A percentile compares a stretch with the other conserved stretches of the same genome.
These are phyloP conservation scores for Pomatorhinus ruficollis DNA, from an alignment of 2,113 vertebrate genomes.

Conservation along the genomic window DNA sequence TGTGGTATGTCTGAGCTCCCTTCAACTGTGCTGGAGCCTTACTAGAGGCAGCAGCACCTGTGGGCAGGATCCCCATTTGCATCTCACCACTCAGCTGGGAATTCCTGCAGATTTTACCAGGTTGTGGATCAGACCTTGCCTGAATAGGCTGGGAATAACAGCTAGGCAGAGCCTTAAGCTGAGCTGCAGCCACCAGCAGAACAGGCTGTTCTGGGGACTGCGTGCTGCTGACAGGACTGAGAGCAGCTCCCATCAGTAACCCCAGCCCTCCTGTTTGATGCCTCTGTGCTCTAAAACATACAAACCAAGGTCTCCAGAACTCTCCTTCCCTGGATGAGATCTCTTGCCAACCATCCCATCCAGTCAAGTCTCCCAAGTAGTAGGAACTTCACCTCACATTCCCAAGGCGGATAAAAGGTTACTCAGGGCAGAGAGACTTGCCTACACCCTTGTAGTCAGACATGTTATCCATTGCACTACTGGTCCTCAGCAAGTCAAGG, in stretches of 20 bases:
- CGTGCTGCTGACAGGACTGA: fast-evolving
- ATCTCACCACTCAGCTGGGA: not conserved
- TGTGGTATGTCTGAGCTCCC: fast-evolving
- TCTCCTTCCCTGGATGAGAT: not conserved
- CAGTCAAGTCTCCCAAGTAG: not conserved
- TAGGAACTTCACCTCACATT: not conserved
- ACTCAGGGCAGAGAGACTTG: not conserved
- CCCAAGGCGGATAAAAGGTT: not conserved
- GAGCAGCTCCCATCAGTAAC: fast-evolving
- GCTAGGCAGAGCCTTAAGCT: not conserved
- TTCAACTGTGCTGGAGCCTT: not conserved
- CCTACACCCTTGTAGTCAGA: not conserved
- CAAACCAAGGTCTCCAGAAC: not conserved
- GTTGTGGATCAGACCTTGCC: not conserved
- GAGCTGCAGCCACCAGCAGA: not conserved
- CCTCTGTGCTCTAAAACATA: not conserved
- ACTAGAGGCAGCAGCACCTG: not conserved
- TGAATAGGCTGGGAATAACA: not conserved
- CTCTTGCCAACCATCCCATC: not conserved
- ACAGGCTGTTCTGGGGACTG: fast-evolving
- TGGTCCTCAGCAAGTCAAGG: not conserved
- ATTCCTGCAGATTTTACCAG: fast-evolving
- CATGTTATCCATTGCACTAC: fast-evolving
- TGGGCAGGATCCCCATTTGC: fast-evolving
- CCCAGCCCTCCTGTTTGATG: too few relatives aligned